Evolutionary conservation across 2,888 invertebrate species (phyloP), one percentile per base, ranked within the genome.

Genomic region (Alsophila aescularia): DNA sequence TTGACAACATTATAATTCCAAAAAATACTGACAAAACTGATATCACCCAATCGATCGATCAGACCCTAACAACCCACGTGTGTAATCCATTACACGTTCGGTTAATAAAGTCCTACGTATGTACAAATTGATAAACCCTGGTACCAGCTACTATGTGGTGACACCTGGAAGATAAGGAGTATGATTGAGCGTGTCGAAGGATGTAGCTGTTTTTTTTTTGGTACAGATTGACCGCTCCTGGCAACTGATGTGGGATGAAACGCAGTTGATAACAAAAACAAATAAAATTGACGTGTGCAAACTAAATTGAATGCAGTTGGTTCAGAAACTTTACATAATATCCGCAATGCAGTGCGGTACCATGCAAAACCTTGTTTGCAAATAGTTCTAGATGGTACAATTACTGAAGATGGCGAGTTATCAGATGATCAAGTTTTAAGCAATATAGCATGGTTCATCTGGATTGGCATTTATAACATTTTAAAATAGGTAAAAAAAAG

Each of bases 71-170:
- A 54, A 50, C 70, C 74, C 78, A 76, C 73, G 76, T 75, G 60
- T 52, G 73, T 81, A 79, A 85, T 85, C 83, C 80, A 83, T 85
- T 83, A 83, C 81, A 79, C 21, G 60, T 75, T 77, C 79, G 77
- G 75, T 81, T 85, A 84, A 85, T 85, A 84, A 85, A 84, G 80
- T 81, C 78, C 64, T 70, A 63, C 70, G 75, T 84, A 85, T 86
- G 85, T 85, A 85, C 84, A 79, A 81, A 82, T 74, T 80, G 87
- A 86, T 85, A 85, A 60, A 78, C 67, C 66, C 67, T 67, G 72
- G 73, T 69, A 72, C 67, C 67, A 54, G 83, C 84, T 83, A 79
- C 84, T 52, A 56, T 58, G 58, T 68, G 74, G 64, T 67, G 66
- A 57, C 63, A 61, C 40, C 29, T 18, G 27, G 36, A 29, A 67